Evolutionary conservation across 2,113 vertebrate genomes (phyloP).

Genomic region (Lasiurus borealis): DNA sequence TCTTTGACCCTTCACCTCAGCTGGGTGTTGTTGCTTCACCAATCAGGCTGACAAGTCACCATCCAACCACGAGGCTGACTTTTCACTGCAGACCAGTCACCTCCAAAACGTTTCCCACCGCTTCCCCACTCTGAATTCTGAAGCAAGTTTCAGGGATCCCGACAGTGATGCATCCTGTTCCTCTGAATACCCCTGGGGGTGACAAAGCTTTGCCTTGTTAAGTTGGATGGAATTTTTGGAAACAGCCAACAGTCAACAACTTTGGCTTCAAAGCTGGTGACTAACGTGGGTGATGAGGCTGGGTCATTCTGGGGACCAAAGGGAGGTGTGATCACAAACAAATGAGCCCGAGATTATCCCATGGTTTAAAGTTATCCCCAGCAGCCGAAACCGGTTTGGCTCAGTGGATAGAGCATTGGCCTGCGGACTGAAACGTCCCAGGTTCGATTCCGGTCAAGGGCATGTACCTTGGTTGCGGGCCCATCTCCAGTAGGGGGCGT

Average conservation of each 20-base stretch:
- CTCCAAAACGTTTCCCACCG: neutral
- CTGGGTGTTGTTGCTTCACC: neutral
- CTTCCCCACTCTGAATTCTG: neutral
- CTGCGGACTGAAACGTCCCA: no score
- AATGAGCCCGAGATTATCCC: neutral
- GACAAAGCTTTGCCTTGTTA: constrained; percentile 57
- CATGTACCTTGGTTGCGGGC: no score
- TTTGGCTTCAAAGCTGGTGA: constrained; percentile 53
- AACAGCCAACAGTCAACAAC: constrained; percentile 19
- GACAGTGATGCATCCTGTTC: neutral
- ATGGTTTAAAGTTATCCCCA: neutral
- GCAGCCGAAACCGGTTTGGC: no score
- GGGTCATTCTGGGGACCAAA: constrained; percentile 41
- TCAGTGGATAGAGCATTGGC: no score
- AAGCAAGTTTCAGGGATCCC: constrained; percentile 32
- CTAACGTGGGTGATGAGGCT: constrained; percentile 47
- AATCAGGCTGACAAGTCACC: neutral
- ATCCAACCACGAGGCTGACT: neutral
- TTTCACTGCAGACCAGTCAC: neutral
- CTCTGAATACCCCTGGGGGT: constrained; percentile 7
- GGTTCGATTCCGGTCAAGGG: no score
- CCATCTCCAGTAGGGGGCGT: no score
- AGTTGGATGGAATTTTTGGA: constrained; percentile 52
- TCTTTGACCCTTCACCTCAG: neutral
- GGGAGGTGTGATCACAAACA: neutral